A percentile compares a stretch with the other conserved stretches of the same genome.
Evolutionary conservation across 2,113 vertebrate genomes (phyloP).

Genomic region (Cacatua alba): DNA sequence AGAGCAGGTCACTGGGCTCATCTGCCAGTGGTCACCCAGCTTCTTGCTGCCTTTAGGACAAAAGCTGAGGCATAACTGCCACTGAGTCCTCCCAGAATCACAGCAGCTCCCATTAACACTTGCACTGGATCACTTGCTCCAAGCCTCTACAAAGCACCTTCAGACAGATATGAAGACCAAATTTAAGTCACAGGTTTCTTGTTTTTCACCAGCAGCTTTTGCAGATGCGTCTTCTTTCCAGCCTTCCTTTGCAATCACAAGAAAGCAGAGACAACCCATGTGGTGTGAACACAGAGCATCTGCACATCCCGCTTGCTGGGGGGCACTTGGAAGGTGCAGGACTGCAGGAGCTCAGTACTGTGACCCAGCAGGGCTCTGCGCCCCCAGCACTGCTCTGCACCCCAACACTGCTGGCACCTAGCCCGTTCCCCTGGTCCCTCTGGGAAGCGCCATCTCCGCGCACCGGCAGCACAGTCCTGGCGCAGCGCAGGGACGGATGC

Average conservation of each 20-base stretch:
- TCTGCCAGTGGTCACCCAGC: neutral
- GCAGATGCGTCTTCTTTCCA: neutral
- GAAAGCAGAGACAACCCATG: accelerated
- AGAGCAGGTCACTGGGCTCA: neutral
- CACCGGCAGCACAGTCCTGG: neutral
- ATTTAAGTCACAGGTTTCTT: neutral
- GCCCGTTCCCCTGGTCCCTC: accelerated
- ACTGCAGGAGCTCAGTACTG: neutral
- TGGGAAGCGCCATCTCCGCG: accelerated
- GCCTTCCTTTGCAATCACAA: accelerated
- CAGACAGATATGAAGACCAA: neutral
- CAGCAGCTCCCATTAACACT: neutral
- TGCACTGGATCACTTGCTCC: neutral
- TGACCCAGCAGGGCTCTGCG: neutral
- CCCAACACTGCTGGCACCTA: neutral
- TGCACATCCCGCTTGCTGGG: neutral
- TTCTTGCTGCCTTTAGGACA: neutral
- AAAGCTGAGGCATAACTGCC: neutral
- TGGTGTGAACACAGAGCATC: accelerated
- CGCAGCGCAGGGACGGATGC: neutral
- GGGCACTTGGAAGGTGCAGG: accelerated
- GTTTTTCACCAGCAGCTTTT: neutral
- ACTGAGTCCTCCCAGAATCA: accelerated
- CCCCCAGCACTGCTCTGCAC: accelerated
- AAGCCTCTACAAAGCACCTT: neutral